Evolutionary conservation across 1,140 invertebrate genomes (phyloP).

Genomic region (Eumeta japonica): DNA sequence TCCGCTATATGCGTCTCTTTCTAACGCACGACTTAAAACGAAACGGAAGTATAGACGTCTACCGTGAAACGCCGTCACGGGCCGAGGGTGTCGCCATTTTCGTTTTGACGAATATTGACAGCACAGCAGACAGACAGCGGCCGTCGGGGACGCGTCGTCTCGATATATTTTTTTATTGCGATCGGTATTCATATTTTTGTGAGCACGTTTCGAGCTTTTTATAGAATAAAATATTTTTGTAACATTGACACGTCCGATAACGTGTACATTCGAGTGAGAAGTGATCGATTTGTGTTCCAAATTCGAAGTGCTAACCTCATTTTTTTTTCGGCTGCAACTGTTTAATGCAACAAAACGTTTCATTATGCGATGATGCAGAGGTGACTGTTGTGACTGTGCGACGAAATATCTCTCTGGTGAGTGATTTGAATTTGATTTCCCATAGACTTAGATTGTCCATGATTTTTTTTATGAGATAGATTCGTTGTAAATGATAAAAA

Average conservation of each 20-base stretch:
- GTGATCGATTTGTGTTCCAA: slow-evolving; percentile 31
- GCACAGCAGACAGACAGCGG: slow-evolving; percentile 54
- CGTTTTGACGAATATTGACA: slow-evolving; percentile 59
- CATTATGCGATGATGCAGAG: no score
- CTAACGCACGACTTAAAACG: slow-evolving; percentile 16
- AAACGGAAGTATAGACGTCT: slow-evolving; percentile 25
- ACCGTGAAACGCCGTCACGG: slow-evolving; percentile 47
- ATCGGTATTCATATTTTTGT: slow-evolving; percentile 38
- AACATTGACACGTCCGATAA: no score
- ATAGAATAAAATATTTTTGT: no score
- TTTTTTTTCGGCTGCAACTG: slow-evolving; percentile 39
- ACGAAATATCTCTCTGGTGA: no score
- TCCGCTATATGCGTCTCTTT: slow-evolving; percentile 34
- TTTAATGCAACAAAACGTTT: no score
- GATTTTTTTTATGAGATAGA: no score
- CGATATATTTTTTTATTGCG: slow-evolving; percentile 54
- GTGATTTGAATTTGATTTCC: no score
- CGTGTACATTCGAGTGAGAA: slow-evolving; percentile 25
- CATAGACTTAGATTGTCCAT: no score
- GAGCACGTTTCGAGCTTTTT: slow-evolving; percentile 26
- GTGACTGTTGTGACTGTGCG: no score
- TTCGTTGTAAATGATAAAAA: no score
- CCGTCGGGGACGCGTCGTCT: slow-evolving; percentile 51
- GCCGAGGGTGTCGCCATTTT: slow-evolving; percentile 57
- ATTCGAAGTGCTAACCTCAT: slow-evolving; percentile 48